phyloP scores from a whole-genome alignment of 2,888 invertebrate species.

The Caenorhabditis imperialis region DNA sequence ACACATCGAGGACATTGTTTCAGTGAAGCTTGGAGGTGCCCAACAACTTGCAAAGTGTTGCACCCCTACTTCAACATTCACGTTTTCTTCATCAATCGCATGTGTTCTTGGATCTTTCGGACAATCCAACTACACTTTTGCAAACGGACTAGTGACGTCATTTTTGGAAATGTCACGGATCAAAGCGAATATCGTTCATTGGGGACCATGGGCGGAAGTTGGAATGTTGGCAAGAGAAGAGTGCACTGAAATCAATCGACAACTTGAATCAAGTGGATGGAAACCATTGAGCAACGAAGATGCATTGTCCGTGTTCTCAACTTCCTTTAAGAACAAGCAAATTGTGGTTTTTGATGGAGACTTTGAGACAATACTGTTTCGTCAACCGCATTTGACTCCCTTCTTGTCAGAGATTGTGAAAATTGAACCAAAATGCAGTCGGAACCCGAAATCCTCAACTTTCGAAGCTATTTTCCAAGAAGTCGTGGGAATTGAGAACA shows the following conservation, averaged over 20 bases:
- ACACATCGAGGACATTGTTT: constrained; percentile 51
- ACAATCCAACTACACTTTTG: constrained; percentile 72
- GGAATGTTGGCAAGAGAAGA: constrained; percentile 69
- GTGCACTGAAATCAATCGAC: constrained; percentile 56
- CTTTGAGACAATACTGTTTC: constrained; percentile 53
- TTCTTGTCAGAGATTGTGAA: constrained; percentile 54
- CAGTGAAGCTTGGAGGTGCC: constrained; percentile 66
- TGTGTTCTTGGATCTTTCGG: constrained; percentile 71
- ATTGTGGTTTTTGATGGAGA: constrained; percentile 64
- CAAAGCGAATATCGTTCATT: constrained; percentile 52
- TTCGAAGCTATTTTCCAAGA: constrained; percentile 60
- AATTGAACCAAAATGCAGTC: not conserved
- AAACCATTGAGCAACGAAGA: constrained; percentile 50
- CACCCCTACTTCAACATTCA: not conserved
- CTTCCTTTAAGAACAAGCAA: constrained; percentile 4
- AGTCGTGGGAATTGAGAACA: constrained; percentile 61
- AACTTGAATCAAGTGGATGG: constrained; percentile 68
- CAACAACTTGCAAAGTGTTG: constrained; percentile 49
- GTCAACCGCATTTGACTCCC: constrained; percentile 57
- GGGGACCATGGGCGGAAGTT: constrained; percentile 70
- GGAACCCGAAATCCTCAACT: not conserved
- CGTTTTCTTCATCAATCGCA: constrained; percentile 69
- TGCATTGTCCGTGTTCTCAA: constrained; percentile 48
- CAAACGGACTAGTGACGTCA: constrained; percentile 68
- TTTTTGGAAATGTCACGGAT: constrained; percentile 41